Base-by-base conservation (phyloP, 2,888 invertebrate species). In the Silvanus unidentatus region DNA sequence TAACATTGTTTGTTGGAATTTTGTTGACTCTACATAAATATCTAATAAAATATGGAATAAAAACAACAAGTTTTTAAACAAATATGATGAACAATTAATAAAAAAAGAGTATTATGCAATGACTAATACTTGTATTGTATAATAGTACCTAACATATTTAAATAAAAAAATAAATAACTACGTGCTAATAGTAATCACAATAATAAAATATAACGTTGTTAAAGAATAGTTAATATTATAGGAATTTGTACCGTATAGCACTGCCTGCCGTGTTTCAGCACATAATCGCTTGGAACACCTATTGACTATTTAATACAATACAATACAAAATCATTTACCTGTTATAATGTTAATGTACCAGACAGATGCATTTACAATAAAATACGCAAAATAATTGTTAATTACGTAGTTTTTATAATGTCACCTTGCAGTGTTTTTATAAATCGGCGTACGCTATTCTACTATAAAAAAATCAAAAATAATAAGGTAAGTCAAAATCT, bases 301-400 rank as follows among this genome's bases (percentile, higher is more conserved):
- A 69, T 69, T 70, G 70, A 72, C 69, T 71, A 71, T 66, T 69
- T 66, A 68, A 65, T 64, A 67, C 63, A 69, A 68, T 68, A 65
- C 46, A 54, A 55, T 50, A 53, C 66, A 58, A 64, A 70, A 70
- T 70, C 66, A 70, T 68, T 68, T 70, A 69, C 68, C 68, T 71
- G 70, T 72, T 70, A 71, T 68, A 68, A 68, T 71, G 69, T 71
- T 72, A 70, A 71, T 71, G 70, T 71, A 71, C 67, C 66, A 67
- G 64, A 68, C 62, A 68, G 66, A 71, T 66, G 70, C 69, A 72
- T 72, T 72, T 71, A 71, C 71, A 71, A 71, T 70, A 71, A 71
- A 72, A 70, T 68, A 70, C 69, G 67, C 70, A 71, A 64, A 64
- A 66, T 70, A 69, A 70, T 68, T 70, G 68, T 69, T 69, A 68